These are phyloP conservation scores for Microcebus ravelobensis DNA, from an alignment of 2,113 vertebrate genomes.

Conservation along the genomic window DNA sequence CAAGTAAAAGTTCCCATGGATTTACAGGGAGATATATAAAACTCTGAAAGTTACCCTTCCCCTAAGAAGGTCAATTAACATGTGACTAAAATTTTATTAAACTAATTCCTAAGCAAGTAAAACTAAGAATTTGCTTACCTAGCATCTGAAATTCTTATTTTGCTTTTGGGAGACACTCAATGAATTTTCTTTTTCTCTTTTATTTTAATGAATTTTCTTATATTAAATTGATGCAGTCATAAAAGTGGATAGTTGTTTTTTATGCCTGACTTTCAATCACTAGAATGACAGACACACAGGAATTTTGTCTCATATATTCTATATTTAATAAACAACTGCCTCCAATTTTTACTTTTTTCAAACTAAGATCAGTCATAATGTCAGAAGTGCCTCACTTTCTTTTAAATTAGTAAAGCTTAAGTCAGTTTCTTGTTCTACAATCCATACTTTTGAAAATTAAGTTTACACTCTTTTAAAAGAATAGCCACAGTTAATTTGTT, in stretches of 20 bases:
- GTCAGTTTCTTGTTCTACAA: not conserved
- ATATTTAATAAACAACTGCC: conserved; percentile 37
- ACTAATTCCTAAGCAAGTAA: not conserved
- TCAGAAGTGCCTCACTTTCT: not conserved
- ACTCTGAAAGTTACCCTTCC: not conserved
- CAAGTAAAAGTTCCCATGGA: not conserved
- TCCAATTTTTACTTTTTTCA: conserved; percentile 40
- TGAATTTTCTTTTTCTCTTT: conserved; percentile 22
- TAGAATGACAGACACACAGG: conserved; percentile 39
- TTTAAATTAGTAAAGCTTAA: conserved; percentile 50
- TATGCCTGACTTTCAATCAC: conserved; percentile 50
- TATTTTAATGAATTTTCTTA: conserved; percentile 29
- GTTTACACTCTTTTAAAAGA: not conserved
- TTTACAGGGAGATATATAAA: not conserved
- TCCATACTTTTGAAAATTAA: conserved; percentile 3
- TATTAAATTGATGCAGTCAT: conserved; percentile 29
- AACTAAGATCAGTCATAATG: conserved; percentile 48
- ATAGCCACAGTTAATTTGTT: not conserved
- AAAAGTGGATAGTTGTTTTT: conserved; percentile 57
- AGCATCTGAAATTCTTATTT: conserved; percentile 29
- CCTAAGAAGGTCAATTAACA: not conserved
- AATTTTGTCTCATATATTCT: conserved; percentile 53
- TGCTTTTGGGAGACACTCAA: conserved; percentile 57
- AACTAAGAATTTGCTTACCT: not conserved
- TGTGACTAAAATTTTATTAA: not conserved